phyloP scores from a whole-genome alignment of 2,797 vertebrate species.

The Manis javanica region DNA sequence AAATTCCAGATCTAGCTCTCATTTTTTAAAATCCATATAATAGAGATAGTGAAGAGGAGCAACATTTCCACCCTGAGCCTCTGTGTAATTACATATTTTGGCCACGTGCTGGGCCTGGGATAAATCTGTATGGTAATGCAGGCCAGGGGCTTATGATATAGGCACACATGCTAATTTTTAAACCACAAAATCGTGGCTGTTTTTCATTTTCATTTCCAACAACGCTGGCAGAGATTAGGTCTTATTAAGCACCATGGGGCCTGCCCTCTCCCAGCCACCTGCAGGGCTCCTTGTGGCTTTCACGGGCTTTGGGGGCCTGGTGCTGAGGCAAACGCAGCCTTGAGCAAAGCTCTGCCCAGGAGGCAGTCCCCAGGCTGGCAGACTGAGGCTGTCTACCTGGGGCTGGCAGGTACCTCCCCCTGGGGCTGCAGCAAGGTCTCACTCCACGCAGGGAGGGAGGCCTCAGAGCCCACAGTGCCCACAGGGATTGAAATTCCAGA shows the following conservation, averaged over 20 bases:
- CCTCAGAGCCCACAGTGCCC: neutral
- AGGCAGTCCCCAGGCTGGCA: slow-evolving; percentile 48
- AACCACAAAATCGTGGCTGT: slow-evolving; percentile 72
- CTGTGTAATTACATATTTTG: slow-evolving; percentile 81
- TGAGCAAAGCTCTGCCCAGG: slow-evolving; percentile 61
- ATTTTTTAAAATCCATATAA: slow-evolving; percentile 13
- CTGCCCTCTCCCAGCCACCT: slow-evolving; percentile 65
- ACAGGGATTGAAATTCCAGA: neutral
- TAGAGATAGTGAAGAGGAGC: slow-evolving; percentile 60
- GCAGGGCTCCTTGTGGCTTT: slow-evolving; percentile 34
- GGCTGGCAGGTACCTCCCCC: neutral
- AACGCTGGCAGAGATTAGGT: slow-evolving; percentile 71
- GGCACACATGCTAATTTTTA: slow-evolving; percentile 78
- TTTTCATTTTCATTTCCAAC: slow-evolving; percentile 76
- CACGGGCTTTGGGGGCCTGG: neutral
- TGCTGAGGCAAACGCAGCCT: slow-evolving; percentile 48
- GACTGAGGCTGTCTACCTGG: neutral
- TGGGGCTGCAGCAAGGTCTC: neutral
- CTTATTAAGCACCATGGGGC: slow-evolving; percentile 73
- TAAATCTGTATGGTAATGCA: slow-evolving; percentile 74
- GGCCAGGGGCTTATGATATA: slow-evolving; percentile 67
- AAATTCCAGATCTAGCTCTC: slow-evolving; percentile 24
- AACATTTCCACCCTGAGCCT: slow-evolving; percentile 55
- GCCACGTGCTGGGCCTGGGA: slow-evolving; percentile 43
- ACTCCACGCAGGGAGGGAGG: neutral